A percentile compares a stretch with the other conserved stretches of the same genome.
phyloP scores from a whole-genome alignment of 2,113 vertebrate species.

The Pontoporia blainvillei region DNA sequence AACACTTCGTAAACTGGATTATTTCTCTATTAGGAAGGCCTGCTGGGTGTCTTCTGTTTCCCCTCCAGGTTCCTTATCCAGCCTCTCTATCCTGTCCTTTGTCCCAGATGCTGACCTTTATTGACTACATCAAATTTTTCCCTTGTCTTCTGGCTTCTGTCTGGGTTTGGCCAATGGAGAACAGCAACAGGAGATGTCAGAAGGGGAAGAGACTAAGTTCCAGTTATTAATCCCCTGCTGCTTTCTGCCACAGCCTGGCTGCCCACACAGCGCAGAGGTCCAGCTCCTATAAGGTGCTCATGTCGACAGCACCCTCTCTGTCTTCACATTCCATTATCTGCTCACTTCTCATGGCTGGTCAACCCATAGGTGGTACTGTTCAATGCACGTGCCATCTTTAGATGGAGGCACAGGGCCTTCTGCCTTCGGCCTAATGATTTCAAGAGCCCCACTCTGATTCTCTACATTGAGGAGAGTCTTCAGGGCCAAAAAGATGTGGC shows the following conservation, averaged over 20 bases:
- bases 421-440: background rate
- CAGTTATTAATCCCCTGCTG: background rate
- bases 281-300: background rate
- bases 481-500: background rate
- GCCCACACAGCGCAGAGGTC: too few relatives aligned
- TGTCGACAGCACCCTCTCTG: background rate
- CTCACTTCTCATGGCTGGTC: background rate
- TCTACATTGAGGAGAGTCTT: background rate
- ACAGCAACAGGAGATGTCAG: background rate
- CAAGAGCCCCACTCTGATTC: background rate
- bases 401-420: background rate
- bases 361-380: background rate
- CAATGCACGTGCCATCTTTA: background rate
- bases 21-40: background rate
- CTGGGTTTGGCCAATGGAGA: background rate
- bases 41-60: background rate
- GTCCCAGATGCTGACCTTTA: background rate
- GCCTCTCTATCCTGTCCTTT: background rate
- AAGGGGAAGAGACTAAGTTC: background rate
- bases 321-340: background rate
- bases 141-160: background rate
- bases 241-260: background rate
- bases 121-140: background rate
- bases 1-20: background rate
- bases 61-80: background rate